Conservation (phyloP, 2,888 invertebrate genomes). For the Aproaerema taeniolella region DNA sequence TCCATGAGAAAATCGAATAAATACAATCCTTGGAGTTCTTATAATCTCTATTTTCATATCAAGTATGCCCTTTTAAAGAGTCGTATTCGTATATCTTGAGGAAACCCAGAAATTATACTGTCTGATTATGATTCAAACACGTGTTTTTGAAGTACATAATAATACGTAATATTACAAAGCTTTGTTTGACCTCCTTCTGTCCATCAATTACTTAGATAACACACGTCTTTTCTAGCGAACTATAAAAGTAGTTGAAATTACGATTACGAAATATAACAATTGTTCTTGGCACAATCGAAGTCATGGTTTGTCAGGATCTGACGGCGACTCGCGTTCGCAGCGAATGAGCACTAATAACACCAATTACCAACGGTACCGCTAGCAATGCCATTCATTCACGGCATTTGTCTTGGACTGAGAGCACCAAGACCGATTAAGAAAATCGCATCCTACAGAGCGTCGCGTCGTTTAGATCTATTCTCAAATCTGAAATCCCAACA, state of each 20-base stretch:
- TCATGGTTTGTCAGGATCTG: slow-evolving; percentile 13
- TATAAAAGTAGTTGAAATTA: slow-evolving; percentile 32
- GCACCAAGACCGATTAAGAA: too few relatives aligned
- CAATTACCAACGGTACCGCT: slow-evolving; percentile 19
- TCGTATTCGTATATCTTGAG: slow-evolving; percentile 15
- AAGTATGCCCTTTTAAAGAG: too few relatives aligned
- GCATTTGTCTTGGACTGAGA: too few relatives aligned
- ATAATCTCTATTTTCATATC: too few relatives aligned
- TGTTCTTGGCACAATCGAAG: slow-evolving; percentile 26
- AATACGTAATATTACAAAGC: slow-evolving; percentile 8
- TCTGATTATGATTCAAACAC: slow-evolving; percentile 31
- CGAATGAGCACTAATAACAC: slow-evolving; percentile 24
- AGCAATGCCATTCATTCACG: too few relatives aligned
- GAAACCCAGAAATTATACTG: slow-evolving; percentile 43
- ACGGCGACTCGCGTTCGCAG: slow-evolving; percentile 18
- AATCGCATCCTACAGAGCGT: too few relatives aligned
- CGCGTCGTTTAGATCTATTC: too few relatives aligned
- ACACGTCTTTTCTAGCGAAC: slow-evolving; percentile 36
- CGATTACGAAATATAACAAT: slow-evolving; percentile 43
- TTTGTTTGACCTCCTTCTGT: slow-evolving; percentile 21
- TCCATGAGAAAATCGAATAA: too few relatives aligned
- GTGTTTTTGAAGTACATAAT: slow-evolving; percentile 16
- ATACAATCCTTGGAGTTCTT: too few relatives aligned
- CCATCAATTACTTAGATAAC: slow-evolving; percentile 42
- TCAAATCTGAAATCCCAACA: too few relatives aligned